Conservation (phyloP, 2,113 vertebrate genomes). For the Zapornia atra region DNA sequence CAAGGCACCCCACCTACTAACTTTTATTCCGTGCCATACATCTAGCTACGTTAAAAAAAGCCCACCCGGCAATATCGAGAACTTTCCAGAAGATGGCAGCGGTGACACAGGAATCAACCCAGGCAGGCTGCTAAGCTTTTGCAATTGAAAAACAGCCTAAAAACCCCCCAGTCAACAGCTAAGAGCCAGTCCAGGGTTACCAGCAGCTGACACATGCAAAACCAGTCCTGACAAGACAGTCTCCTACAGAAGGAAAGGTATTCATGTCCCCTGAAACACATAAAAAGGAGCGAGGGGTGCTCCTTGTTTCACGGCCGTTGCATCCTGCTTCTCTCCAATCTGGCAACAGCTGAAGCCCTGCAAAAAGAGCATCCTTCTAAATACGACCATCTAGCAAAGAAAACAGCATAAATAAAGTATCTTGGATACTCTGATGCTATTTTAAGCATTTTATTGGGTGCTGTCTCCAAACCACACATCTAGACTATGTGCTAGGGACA, state of each 20-base stretch:
- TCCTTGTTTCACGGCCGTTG: constrained; percentile 45
- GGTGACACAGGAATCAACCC: not conserved
- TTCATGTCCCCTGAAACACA: not conserved
- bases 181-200: constrained; percentile 10
- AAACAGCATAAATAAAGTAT: not conserved
- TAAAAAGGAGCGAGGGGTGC: not conserved
- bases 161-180: not conserved
- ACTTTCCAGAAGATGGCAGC: constrained; percentile 74
- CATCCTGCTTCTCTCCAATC: not conserved
- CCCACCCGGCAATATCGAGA: not conserved
- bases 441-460: not conserved
- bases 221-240: constrained; percentile 25
- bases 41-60: not conserved
- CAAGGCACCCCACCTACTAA: not conserved
- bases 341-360: not conserved
- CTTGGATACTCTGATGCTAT: not conserved
- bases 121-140: not conserved
- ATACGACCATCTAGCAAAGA: not conserved
- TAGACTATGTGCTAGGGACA: not conserved
- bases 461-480: not conserved
- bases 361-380: not conserved
- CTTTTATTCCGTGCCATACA: not conserved
- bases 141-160: not conserved
- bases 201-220: constrained; percentile 43
- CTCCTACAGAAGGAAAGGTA: not conserved